Base-by-base conservation (phyloP, 2,113 vertebrate species). In the Calonectris borealis region DNA sequence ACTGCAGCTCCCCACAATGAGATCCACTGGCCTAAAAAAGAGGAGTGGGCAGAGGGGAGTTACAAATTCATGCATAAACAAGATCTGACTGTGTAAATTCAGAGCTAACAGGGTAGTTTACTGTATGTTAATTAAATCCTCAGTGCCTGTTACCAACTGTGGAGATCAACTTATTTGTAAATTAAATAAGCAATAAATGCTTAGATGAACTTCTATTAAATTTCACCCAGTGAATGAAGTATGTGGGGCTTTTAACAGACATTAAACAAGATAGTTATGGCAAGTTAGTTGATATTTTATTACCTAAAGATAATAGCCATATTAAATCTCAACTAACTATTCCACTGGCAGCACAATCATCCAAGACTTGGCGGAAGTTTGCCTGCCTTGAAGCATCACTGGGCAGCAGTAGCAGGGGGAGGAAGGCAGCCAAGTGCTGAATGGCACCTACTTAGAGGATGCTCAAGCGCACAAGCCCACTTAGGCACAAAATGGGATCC, bases 151-250 rank as follows among this genome's bases (percentile, higher is more conserved):
- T 98, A 98, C 97, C 95, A 98, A 97, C 97, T 96, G 90, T 88
- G 93, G 96, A 97, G 97, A 98, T 97, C 97, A 98, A 97, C 97
- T 97, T 98, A 96, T 98, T 98, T 97, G 97, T 97, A 96, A 98
- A 98, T 98, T 98, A 98, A 98, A 97, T 98, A 97, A 97, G 97
- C 97, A 97, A 96, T 98, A 97, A 98, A 98, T 97, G 98, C 96
- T 96, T 93, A 98, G 96, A 97, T 95, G 97, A 97, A 98, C 92
- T 97, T 98, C 97, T 98, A 98, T 97, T 98, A 97, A 98, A 97
- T 98, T 98, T 97, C 96, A 96, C 64, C 95, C 97, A 96, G 90
- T 66, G 96, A 97, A 93, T 97, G 88, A 98, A 95, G 89, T 96
- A 97, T 97, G 96, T 94, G 93, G 86, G 79, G 81, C 92, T 97